phyloP scores from a whole-genome alignment of 1,140 invertebrate species.

The Euura lappo region DNA sequence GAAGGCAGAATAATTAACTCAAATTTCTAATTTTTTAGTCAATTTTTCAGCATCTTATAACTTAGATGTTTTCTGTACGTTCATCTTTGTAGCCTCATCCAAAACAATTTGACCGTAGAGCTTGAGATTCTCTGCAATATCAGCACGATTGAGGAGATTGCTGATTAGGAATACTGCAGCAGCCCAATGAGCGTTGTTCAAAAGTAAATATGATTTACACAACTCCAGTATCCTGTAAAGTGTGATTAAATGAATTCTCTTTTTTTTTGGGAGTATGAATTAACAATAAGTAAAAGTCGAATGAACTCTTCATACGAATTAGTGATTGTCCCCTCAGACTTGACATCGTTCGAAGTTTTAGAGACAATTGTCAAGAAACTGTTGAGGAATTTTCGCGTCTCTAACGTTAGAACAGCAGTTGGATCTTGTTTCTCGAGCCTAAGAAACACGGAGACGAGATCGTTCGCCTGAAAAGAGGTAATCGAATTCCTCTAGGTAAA shows the following conservation, averaged over 20 bases:
- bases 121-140: conserved; percentile 90
- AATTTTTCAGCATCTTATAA: no score
- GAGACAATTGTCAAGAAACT: conserved; percentile 97
- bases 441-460: conserved; percentile 83
- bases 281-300: not conserved
- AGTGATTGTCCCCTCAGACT: conserved; percentile 48
- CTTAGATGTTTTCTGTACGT: no score
- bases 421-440: conserved; percentile 82
- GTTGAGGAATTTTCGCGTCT: conserved; percentile 88
- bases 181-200: conserved; percentile 78
- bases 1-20: no score
- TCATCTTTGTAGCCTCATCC: conserved; percentile 70
- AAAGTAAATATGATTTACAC: conserved; percentile 79
- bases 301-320: conserved; percentile 35
- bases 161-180: conserved; percentile 85
- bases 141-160: conserved; percentile 85
- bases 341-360: conserved; percentile 63
- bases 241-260: not conserved
- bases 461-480: conserved; percentile 68
- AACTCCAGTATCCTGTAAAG: conserved; percentile 75
- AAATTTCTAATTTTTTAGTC: no score
- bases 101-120: conserved; percentile 77
- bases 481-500: conserved; percentile 12
- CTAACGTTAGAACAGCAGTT: conserved; percentile 80
- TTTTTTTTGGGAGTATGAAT: not conserved